phyloP scores from a whole-genome alignment of 35 echinoderm and acorn worm genomes.

The Apostichopus californicus region DNA sequence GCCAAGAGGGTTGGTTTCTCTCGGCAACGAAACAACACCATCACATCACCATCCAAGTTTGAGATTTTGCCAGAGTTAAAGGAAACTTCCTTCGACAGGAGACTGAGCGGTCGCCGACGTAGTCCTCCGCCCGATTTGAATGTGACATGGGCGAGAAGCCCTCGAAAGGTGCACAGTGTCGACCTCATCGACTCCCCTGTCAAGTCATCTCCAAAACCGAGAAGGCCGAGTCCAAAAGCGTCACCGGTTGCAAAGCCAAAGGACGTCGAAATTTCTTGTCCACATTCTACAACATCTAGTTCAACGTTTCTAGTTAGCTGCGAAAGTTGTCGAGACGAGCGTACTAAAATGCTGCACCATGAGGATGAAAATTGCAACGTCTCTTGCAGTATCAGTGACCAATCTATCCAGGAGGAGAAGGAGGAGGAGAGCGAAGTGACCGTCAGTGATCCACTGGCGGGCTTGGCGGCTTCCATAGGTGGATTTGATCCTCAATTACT shows the following conservation, averaged over 20 bases:
- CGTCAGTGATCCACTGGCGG: neutral
- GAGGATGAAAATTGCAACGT: conserved; percentile 34
- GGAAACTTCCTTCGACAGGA: conserved; percentile 34
- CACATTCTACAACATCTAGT: neutral
- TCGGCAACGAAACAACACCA: conserved; percentile 46
- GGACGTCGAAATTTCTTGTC: neutral
- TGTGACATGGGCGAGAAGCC: conserved; percentile 14
- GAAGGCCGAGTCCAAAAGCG: neutral
- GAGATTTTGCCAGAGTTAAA: conserved; percentile 39
- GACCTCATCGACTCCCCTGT: conserved; percentile 10
- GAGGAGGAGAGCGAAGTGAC: neutral
- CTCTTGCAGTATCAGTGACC: conserved; percentile 3
- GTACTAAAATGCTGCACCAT: conserved; percentile 34
- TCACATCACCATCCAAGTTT: conserved; percentile 36
- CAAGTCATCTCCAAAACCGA: neutral
- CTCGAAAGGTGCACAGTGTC: conserved; percentile 8
- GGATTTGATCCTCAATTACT: conserved; percentile 77
- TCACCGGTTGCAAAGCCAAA: conserved; percentile 21
- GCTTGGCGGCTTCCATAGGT: conserved; percentile 25
- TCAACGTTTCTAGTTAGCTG: neutral
- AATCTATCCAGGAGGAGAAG: conserved; percentile 24
- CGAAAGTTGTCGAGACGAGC: conserved; percentile 35
- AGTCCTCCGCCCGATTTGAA: conserved; percentile 45
- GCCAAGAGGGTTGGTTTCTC: conserved; percentile 45
- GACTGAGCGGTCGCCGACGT: conserved; percentile 25